Conservation (phyloP, 2,888 invertebrate species). For the Kuschelorhynchus macadamiae region DNA sequence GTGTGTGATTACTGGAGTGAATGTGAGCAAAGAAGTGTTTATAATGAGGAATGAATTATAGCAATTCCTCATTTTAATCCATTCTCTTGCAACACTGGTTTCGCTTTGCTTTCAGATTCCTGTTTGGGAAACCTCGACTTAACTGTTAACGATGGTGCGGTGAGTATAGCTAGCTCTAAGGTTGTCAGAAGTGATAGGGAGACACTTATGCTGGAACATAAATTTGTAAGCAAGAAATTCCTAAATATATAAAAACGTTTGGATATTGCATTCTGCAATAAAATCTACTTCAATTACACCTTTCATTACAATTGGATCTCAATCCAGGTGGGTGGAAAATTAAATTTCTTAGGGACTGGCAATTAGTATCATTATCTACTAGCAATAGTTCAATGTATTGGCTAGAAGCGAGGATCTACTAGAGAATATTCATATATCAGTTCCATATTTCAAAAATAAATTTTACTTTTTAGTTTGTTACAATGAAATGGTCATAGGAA, state of each 20-base stretch:
- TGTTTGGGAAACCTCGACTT: constrained; percentile 3
- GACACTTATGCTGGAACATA: neutral
- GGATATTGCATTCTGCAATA: neutral
- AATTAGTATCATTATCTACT: too few species aligned
- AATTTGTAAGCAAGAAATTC: neutral
- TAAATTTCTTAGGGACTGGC: constrained; percentile 2
- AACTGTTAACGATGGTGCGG: constrained; percentile 20
- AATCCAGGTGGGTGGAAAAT: constrained; percentile 2
- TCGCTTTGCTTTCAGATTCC: constrained; percentile 28
- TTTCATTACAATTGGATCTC: neutral
- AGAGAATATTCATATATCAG: too few species aligned
- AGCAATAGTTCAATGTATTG: too few species aligned
- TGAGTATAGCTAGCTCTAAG: constrained; percentile 13
- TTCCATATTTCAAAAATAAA: neutral
- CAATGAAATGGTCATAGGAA: too few species aligned
- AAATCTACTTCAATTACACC: neutral
- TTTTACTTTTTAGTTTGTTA: too few species aligned
- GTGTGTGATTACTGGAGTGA: constrained; percentile 6
- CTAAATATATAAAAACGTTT: neutral
- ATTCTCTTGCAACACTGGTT: constrained; percentile 17
- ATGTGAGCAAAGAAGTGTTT: neutral
- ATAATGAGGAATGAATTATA: neutral
- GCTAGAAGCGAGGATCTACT: too few species aligned
- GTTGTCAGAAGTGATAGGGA: neutral
- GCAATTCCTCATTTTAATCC: neutral